Evolutionary conservation across 2,797 vertebrate species (phyloP).

Genomic region (Rhynchonycteris naso): DNA sequence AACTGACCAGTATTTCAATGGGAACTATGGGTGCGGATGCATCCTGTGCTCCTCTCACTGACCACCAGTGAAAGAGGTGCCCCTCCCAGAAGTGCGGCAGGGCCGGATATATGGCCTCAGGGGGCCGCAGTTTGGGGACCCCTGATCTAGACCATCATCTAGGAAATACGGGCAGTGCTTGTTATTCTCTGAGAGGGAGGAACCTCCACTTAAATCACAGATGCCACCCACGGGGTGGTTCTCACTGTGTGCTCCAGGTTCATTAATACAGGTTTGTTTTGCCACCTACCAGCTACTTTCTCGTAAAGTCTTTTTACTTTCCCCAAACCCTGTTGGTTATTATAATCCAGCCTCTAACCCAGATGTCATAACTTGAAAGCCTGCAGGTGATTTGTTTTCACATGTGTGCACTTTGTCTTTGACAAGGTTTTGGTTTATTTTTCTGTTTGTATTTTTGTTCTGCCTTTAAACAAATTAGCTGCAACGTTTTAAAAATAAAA

Average conservation of each 20-base stretch:
- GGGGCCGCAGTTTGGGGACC: no score
- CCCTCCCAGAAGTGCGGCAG: no score
- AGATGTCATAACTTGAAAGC: not conserved
- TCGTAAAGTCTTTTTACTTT: not conserved
- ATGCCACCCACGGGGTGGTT: not conserved
- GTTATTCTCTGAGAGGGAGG: not conserved
- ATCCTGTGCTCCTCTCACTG: no score
- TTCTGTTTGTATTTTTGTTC: not conserved
- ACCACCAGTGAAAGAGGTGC: no score
- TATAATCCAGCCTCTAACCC: not conserved
- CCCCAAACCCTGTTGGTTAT: not conserved
- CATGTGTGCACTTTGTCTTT: not conserved
- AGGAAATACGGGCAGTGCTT: not conserved
- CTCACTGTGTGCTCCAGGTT: not conserved
- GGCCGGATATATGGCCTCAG: no score
- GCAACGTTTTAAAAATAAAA: conserved; percentile 11
- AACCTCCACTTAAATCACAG: not conserved
- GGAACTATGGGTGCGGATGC: no score
- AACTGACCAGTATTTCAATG: no score
- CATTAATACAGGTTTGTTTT: not conserved
- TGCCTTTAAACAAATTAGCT: not conserved
- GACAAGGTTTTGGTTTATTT: conserved; percentile 1
- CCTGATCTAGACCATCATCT: not conserved
- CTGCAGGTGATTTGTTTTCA: not conserved
- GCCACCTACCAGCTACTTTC: not conserved